A percentile compares a stretch with the other conserved stretches of the same genome.
Conservation (phyloP, 1,140 invertebrate species). For the Procambarus virginalis region DNA sequence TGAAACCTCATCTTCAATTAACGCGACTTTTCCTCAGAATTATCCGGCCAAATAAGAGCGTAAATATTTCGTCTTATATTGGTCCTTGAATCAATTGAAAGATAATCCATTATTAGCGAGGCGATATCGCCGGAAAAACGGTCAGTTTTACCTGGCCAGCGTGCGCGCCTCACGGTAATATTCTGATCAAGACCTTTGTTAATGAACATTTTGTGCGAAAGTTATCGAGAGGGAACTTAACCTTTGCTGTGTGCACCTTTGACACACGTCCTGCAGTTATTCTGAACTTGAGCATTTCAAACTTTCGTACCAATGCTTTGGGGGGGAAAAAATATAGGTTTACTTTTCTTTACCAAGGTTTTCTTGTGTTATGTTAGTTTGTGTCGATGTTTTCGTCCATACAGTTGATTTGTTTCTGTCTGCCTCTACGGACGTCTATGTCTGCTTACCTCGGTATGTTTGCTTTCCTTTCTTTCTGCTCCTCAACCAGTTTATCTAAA, state of each 20-base stretch:
- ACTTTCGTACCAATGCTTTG: too few relatives aligned
- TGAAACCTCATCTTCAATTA: constrained; percentile 42
- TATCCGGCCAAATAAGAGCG: constrained; percentile 10
- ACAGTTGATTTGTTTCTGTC: too few relatives aligned
- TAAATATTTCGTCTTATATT: constrained; percentile 57
- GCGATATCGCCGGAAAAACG: constrained; percentile 21
- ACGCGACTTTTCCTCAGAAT: constrained; percentile 30
- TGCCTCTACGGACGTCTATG: too few relatives aligned
- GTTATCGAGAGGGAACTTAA: too few relatives aligned
- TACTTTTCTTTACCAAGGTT: neutral
- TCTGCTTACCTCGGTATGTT: too few relatives aligned
- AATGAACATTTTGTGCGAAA: constrained; percentile 4
- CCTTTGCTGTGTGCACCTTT: neutral
- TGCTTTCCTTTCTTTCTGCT: too few relatives aligned
- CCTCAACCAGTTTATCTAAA: too few relatives aligned
- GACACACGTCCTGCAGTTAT: neutral
- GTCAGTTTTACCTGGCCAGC: constrained; percentile 20
- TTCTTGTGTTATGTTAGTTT: neutral
- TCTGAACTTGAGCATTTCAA: neutral
- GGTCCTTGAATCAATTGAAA: constrained; percentile 56
- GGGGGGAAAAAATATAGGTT: too few relatives aligned
- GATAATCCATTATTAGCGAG: constrained; percentile 51
- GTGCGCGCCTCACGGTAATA: constrained; percentile 36
- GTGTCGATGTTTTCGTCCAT: too few relatives aligned
- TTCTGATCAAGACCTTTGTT: constrained; percentile 46